A percentile compares a stretch with the other conserved stretches of the same genome.
Evolutionary conservation across 2,888 invertebrate genomes (phyloP).

Genomic region (Copidosoma aretas): DNA sequence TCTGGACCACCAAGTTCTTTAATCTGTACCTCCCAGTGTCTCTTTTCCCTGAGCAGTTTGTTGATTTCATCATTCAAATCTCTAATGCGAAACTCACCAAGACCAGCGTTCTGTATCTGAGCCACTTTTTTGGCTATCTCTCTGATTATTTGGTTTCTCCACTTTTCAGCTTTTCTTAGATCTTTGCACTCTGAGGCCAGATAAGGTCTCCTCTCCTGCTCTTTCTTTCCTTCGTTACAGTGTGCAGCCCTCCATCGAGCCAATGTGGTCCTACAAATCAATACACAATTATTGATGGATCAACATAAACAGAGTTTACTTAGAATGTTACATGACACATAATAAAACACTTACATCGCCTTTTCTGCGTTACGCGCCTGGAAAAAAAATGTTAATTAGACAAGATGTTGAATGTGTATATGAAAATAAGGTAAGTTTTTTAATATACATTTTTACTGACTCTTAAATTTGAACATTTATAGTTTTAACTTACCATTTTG

Average conservation of each 20-base stretch:
- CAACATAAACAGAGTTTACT: neutral
- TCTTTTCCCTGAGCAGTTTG: constrained; percentile 91
- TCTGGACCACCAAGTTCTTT: constrained; percentile 95
- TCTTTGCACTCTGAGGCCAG: constrained; percentile 95
- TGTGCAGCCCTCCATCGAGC: constrained; percentile 99
- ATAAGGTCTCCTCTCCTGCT: constrained; percentile 88
- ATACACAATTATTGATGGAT: constrained; percentile 39
- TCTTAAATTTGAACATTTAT: too few relatives aligned
- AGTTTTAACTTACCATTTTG: too few relatives aligned
- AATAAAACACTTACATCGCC: constrained; percentile 69
- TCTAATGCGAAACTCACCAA: constrained; percentile 98
- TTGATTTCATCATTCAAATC: constrained; percentile 99
- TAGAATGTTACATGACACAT: constrained; percentile 49
- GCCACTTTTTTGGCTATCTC: constrained; percentile 99
- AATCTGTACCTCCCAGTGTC: constrained; percentile 98
- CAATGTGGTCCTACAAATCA: constrained; percentile 83
- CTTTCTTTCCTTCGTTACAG: constrained; percentile 80
- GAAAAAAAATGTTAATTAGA: constrained; percentile 37
- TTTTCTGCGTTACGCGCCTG: constrained; percentile 77
- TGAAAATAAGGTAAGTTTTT: too few relatives aligned
- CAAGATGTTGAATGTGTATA: too few relatives aligned
- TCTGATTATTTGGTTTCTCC: constrained; percentile 94
- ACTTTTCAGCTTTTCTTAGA: constrained; percentile 91
- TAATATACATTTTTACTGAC: too few relatives aligned
- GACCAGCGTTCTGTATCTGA: constrained; percentile 98